These are phyloP conservation scores for Porites evermanni DNA, from an alignment of 92 coral and sea anemone genomes.

Conservation along the genomic window DNA sequence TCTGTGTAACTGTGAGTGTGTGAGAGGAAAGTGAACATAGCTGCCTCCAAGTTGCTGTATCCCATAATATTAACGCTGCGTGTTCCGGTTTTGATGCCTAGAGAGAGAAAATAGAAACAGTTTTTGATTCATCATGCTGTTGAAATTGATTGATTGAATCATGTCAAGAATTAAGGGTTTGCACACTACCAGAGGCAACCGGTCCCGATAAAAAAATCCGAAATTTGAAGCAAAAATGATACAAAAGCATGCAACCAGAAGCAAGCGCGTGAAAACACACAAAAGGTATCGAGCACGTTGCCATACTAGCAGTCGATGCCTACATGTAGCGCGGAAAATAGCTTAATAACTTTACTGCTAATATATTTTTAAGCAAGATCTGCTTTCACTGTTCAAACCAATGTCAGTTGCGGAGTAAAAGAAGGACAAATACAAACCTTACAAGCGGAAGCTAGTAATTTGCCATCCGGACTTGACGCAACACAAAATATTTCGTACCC, in stretches of 20 bases:
- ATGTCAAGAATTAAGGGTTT: not conserved
- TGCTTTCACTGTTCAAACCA: not conserved
- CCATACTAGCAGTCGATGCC: too few species aligned
- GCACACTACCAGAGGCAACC: too few species aligned
- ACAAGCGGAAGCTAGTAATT: slow-evolving; percentile 86
- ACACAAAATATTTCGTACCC: slow-evolving; percentile 94
- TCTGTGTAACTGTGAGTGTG: slow-evolving; percentile 93
- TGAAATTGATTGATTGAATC: not conserved
- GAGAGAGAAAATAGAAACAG: not conserved
- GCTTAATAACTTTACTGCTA: too few species aligned
- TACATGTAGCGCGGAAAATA: too few species aligned
- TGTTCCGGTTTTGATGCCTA: slow-evolving; percentile 98
- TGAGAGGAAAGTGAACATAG: slow-evolving; percentile 81
- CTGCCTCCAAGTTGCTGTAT: slow-evolving; percentile 89
- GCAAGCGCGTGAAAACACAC: too few species aligned
- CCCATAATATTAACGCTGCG: slow-evolving; percentile 91
- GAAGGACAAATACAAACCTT: slow-evolving; percentile 64
- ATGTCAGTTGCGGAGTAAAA: not conserved
- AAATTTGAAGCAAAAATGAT: too few species aligned
- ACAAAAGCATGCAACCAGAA: too few species aligned
- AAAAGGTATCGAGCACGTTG: too few species aligned
- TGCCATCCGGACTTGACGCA: slow-evolving; percentile 84
- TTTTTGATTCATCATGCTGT: not conserved
- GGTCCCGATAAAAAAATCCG: too few species aligned
- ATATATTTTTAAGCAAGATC: not conserved